These are phyloP conservation scores for Campaea margaritaria DNA, from an alignment of 2,888 invertebrate genomes.

Conservation along the genomic window DNA sequence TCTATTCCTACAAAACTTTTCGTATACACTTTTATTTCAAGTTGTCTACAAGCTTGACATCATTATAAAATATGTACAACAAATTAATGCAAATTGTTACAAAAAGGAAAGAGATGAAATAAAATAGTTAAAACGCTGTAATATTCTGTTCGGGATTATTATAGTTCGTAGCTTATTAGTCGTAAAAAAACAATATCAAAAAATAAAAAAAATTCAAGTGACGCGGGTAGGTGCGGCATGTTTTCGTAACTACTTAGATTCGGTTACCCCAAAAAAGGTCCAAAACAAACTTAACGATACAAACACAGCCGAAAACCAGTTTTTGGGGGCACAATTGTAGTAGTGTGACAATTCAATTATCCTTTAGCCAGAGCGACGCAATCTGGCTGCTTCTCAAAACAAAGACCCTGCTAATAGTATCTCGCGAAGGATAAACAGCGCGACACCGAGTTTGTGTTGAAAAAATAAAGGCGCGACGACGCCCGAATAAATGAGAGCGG, in stretches of 20 bases:
- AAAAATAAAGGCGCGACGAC: conserved; percentile 84
- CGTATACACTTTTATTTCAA: background rate
- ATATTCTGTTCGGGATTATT: too few relatives aligned
- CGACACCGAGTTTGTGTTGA: conserved; percentile 78
- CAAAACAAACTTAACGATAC: conserved; percentile 37
- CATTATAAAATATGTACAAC: too few relatives aligned
- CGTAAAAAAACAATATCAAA: background rate
- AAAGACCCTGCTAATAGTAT: conserved; percentile 79
- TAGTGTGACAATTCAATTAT: conserved; percentile 77
- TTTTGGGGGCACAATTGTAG: conserved; percentile 51
- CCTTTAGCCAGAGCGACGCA: conserved; percentile 68
- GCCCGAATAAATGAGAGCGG: conserved; percentile 83
- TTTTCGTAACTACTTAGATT: conserved; percentile 27
- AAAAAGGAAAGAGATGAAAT: too few relatives aligned
- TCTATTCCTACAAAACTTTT: conserved; percentile 16
- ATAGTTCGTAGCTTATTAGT: too few relatives aligned
- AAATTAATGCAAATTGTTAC: too few relatives aligned
- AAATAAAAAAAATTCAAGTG: background rate
- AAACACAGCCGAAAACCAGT: conserved; percentile 46
- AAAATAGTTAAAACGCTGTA: too few relatives aligned
- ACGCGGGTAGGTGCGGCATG: background rate
- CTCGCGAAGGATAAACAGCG: conserved; percentile 77
- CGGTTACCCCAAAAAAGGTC: conserved; percentile 29
- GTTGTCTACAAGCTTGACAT: background rate
- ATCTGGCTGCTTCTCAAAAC: conserved; percentile 78